Percentiles rank a stretch among this genome's conserved stretches.
phyloP scores from a whole-genome alignment of 2,113 vertebrate genomes.

The Sebastes fasciatus region DNA sequence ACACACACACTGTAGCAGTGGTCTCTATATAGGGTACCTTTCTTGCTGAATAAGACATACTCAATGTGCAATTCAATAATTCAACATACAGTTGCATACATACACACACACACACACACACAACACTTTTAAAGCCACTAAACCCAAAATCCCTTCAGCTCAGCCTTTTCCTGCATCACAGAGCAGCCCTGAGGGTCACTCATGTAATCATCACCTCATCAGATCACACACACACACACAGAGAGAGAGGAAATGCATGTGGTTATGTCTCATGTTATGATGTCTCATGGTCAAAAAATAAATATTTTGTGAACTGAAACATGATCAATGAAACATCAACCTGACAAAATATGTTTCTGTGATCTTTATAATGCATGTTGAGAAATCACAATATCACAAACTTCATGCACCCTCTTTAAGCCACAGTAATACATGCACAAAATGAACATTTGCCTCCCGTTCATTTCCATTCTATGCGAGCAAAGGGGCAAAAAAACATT shows the following conservation, averaged over 20 bases:
- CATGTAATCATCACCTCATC: constrained; percentile 27
- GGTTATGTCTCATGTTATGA: background rate
- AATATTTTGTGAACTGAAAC: background rate
- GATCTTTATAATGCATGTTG: background rate
- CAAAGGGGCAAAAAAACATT: too few species aligned
- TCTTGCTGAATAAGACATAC: background rate
- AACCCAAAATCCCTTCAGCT: background rate
- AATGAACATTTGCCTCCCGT: too few species aligned
- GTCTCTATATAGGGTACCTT: background rate
- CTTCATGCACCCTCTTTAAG: too few species aligned
- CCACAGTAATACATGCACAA: too few species aligned
- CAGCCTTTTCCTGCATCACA: constrained; percentile 27
- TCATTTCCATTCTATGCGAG: too few species aligned
- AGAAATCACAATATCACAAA: too few species aligned
- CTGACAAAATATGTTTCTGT: background rate
- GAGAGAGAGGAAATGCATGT: background rate
- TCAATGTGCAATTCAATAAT: constrained; percentile 28
- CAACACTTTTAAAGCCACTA: too few species aligned
- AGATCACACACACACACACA: constrained; percentile 16
- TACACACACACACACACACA: background rate
- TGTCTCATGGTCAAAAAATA: background rate
- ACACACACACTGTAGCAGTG: background rate
- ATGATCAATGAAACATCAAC: background rate
- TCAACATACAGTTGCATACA: background rate
- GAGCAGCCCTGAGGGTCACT: constrained; percentile 16